Percentiles rank a stretch among this genome's conserved stretches.
Conservation (phyloP, 2,113 vertebrate species). For the Microcebus lehilahytsara region DNA sequence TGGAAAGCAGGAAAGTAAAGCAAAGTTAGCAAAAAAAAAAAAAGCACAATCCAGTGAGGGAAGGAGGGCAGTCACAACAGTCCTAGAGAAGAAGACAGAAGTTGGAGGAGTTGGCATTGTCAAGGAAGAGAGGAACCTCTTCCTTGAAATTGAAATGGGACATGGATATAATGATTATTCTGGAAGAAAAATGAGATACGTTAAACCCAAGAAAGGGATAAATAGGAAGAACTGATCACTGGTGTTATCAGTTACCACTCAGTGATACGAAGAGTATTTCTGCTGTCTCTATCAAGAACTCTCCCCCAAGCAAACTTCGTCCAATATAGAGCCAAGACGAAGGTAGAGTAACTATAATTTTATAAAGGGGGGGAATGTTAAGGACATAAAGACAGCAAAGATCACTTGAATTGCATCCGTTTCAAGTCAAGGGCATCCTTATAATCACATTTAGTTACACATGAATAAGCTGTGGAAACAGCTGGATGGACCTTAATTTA, state of each 20-base stretch:
- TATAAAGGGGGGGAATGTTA: constrained; percentile 39
- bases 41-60: neutral
- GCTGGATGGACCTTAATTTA: constrained; percentile 72
- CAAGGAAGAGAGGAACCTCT: neutral
- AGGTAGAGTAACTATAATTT: constrained; percentile 60
- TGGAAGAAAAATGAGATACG: constrained; percentile 44
- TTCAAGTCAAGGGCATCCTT: constrained; percentile 43
- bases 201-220: constrained; percentile 44
- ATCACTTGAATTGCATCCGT: constrained; percentile 51
- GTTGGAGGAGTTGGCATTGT: neutral
- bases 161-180: constrained; percentile 26
- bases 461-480: constrained; percentile 60
- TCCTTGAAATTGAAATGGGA: neutral
- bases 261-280: constrained; percentile 16
- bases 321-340: constrained; percentile 42
- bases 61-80: neutral
- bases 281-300: constrained; percentile 23
- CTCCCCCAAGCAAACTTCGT: constrained; percentile 64
- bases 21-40: neutral
- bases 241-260: neutral
- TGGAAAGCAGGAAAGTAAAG: neutral
- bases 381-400: constrained; percentile 52
- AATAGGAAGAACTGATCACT: neutral
- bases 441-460: constrained; percentile 71
- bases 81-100: neutral